phyloP scores from a whole-genome alignment of 1,140 invertebrate species.

The Macrosteles quadrilineatus region DNA sequence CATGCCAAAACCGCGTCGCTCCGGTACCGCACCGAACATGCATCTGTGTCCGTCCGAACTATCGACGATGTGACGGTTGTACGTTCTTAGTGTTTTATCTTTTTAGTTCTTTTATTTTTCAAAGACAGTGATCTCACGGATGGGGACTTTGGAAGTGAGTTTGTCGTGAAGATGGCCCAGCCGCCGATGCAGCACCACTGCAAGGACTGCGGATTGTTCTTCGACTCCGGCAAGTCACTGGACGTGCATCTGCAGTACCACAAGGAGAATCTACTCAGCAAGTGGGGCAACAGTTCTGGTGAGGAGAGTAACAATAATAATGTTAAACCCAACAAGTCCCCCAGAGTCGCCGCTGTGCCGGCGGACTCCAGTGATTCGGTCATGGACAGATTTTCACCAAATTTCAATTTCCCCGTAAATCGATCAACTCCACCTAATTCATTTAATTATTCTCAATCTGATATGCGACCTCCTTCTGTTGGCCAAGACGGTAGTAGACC shows the following conservation, averaged over 20 bases:
- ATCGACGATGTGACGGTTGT: conserved; percentile 6
- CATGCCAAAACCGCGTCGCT: conserved; percentile 19
- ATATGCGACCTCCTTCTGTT: conserved; percentile 12
- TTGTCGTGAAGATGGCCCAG: conserved; percentile 25
- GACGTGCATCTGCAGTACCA: conserved; percentile 79
- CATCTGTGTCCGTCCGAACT: background rate
- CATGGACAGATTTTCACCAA: conserved; percentile 33
- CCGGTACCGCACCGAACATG: conserved; percentile 11
- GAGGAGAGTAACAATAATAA: conserved; percentile 60
- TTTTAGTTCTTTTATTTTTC: conserved; percentile 28
- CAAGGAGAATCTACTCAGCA: conserved; percentile 71
- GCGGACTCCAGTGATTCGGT: conserved; percentile 60
- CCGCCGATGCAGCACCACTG: conserved; percentile 49
- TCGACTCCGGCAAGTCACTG: conserved; percentile 71
- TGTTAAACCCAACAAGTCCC: conserved; percentile 53
- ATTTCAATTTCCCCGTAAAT: conserved; percentile 24
- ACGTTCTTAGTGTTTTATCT: conserved; percentile 17
- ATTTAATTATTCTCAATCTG: background rate
- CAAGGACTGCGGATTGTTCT: conserved; percentile 70
- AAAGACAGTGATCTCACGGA: conserved; percentile 30
- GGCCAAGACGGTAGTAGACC: background rate
- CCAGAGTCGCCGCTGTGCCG: conserved; percentile 54
- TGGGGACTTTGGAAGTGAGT: conserved; percentile 30
- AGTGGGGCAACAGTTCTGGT: conserved; percentile 60
- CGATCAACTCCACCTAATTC: conserved; percentile 15